These are phyloP conservation scores for Chymomyza caudatula DNA, from an alignment of 2,888 invertebrate species.

Conservation along the genomic window DNA sequence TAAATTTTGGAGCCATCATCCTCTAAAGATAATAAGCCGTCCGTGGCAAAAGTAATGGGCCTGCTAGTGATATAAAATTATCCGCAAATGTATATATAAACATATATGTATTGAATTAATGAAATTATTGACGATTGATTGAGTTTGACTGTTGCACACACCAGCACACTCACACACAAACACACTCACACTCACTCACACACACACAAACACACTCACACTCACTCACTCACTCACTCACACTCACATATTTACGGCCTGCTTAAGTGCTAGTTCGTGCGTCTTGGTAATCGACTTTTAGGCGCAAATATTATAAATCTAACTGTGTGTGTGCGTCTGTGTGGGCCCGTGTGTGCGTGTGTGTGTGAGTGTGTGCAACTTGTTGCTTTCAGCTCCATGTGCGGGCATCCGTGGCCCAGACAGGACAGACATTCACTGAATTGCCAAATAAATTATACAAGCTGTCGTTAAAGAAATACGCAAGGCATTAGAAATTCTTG, in stretches of 20 bases:
- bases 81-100: neutral
- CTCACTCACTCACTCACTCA: neutral
- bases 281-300: slow-evolving; percentile 39
- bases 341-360: slow-evolving; percentile 13
- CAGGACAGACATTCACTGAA: slow-evolving; percentile 41
- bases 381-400: slow-evolving; percentile 47
- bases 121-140: slow-evolving; percentile 64
- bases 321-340: neutral
- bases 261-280: neutral
- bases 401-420: slow-evolving; percentile 11
- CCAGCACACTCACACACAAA: neutral
- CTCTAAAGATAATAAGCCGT: too few relatives aligned
- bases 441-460: slow-evolving; percentile 64
- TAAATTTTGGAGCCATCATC: slow-evolving; percentile 35
- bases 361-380: slow-evolving; percentile 30
- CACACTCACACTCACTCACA: neutral
- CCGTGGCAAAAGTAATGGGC: neutral
- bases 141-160: slow-evolving; percentile 34
- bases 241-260: neutral
- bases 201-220: slow-evolving; percentile 4
- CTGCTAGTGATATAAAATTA: neutral
- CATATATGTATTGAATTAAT: slow-evolving; percentile 55
- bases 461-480: slow-evolving; percentile 24
- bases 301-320: slow-evolving; percentile 45
- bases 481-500: neutral